These are phyloP conservation scores for Busseola fusca DNA, from an alignment of 2,888 invertebrate species.

Conservation along the genomic window DNA sequence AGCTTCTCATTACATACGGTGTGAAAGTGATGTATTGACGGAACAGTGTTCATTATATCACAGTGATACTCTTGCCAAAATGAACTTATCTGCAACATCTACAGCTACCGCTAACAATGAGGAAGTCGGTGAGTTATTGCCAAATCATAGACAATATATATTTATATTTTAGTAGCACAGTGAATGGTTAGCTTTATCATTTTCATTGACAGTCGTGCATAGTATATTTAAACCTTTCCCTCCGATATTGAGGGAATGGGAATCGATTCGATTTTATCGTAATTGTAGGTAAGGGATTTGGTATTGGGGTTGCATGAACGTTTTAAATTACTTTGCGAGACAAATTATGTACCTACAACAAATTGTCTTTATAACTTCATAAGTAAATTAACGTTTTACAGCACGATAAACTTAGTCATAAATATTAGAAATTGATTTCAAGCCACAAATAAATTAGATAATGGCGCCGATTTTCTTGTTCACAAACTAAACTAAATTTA, in stretches of 20 bases:
- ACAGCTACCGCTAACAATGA: slow-evolving; percentile 72
- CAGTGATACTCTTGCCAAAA: slow-evolving; percentile 67
- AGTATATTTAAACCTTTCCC: neutral
- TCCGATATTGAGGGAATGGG: slow-evolving; percentile 1
- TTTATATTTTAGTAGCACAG: slow-evolving; percentile 14
- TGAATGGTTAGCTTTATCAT: slow-evolving; percentile 43
- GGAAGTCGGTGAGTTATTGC: slow-evolving; percentile 80
- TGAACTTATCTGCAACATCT: slow-evolving; percentile 77
- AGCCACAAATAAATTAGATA: neutral
- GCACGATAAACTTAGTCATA: neutral
- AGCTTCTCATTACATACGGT: slow-evolving; percentile 61
- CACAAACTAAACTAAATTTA: no score
- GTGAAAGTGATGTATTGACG: slow-evolving; percentile 66
- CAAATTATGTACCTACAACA: neutral
- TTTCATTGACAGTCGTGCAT: slow-evolving; percentile 25
- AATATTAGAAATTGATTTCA: neutral
- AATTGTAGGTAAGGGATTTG: neutral
- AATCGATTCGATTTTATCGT: slow-evolving; percentile 11
- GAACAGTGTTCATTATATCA: slow-evolving; percentile 54
- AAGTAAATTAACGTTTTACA: neutral
- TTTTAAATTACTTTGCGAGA: slow-evolving; percentile 15
- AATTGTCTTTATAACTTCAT: neutral
- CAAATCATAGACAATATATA: slow-evolving; percentile 17
- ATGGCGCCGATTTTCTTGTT: no score
- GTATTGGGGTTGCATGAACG: neutral